These are phyloP conservation scores for Antheraea yamamai DNA, from an alignment of 2,888 invertebrate genomes.

Conservation along the genomic window DNA sequence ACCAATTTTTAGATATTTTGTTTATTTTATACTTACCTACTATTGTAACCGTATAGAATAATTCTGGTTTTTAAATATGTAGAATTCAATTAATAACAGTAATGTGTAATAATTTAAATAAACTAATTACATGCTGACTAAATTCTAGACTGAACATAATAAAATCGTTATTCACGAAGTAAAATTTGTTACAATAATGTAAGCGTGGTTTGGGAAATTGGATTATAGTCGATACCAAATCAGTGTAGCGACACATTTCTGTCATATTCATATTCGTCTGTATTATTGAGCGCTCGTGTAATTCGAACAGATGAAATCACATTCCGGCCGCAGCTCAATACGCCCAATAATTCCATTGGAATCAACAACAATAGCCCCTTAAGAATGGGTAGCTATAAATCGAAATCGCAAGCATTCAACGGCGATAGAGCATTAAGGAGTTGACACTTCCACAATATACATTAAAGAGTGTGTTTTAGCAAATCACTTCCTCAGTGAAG, in stretches of 20 bases:
- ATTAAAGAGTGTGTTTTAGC: constrained; percentile 78
- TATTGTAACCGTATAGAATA: too few relatives aligned
- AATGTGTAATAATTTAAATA: constrained; percentile 33
- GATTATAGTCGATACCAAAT: constrained; percentile 12
- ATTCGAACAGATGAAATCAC: constrained; percentile 56
- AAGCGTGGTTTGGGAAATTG: background rate
- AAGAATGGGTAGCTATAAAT: constrained; percentile 74
- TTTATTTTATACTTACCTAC: too few relatives aligned
- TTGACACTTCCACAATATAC: constrained; percentile 74
- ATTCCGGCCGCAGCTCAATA: constrained; percentile 52
- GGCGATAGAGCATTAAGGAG: constrained; percentile 75
- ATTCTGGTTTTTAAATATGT: too few relatives aligned
- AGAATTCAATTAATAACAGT: constrained; percentile 30
- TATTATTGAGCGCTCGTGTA: constrained; percentile 39
- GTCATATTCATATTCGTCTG: constrained; percentile 27
- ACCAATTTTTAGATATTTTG: too few relatives aligned
- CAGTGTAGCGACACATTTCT: constrained; percentile 27
- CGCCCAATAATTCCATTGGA: constrained; percentile 66
- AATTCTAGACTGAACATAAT: background rate
- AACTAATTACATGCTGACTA: background rate
- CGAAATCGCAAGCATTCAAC: constrained; percentile 68
- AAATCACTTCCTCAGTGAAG: constrained; percentile 74
- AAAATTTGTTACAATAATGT: background rate
- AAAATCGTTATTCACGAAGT: background rate
- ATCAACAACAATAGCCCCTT: constrained; percentile 67